These are phyloP conservation scores for Ariopsis seemanni DNA, from an alignment of 2,113 vertebrate genomes.

Conservation along the genomic window DNA sequence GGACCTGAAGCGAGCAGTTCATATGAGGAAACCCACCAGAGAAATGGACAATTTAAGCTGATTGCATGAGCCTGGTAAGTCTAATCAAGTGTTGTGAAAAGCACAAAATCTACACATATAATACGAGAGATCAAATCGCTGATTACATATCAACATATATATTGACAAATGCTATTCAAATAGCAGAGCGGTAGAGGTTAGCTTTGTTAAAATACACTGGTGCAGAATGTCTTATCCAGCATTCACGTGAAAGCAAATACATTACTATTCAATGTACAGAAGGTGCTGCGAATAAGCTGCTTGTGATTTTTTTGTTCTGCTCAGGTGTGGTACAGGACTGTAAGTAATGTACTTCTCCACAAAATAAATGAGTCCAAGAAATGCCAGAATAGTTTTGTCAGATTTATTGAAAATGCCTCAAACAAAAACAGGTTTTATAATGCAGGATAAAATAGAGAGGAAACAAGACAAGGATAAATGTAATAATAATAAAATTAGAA, in stretches of 20 bases:
- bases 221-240: not conserved
- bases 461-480: not conserved
- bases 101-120: not conserved
- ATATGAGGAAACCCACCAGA: no score
- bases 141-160: no score
- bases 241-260: not conserved
- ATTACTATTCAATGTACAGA: not conserved
- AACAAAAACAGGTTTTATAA: not conserved
- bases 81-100: not conserved
- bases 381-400: not conserved
- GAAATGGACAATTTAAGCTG: no score
- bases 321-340: not conserved
- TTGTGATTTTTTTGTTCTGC: not conserved
- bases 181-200: not conserved
- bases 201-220: no score
- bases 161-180: not conserved
- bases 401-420: not conserved
- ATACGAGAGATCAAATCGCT: not conserved
- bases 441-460: not conserved
- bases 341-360: not conserved
- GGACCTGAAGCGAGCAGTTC: no score
- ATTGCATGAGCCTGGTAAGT: not conserved
- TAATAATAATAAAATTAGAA: not conserved
- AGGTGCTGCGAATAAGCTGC: not conserved
- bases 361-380: not conserved